Evolutionary conservation across 2,888 invertebrate genomes (phyloP), one percentile per base, ranked within the genome.

Genomic region (Folsomia candida): DNA sequence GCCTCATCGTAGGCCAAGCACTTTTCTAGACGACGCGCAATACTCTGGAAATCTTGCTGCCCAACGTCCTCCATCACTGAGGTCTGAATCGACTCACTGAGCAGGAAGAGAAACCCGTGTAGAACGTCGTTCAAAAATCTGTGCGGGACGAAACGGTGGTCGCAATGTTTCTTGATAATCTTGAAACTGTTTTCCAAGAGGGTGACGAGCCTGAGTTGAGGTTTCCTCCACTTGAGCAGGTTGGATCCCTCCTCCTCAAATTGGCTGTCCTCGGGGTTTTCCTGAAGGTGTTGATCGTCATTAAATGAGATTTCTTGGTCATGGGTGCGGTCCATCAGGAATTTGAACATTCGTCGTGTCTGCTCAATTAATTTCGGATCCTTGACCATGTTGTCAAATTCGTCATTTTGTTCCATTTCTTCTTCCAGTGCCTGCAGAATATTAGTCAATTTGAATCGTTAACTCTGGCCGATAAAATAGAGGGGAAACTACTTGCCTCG

Each of bases 301-400:
- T 47, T 47, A 18, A 11, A 18, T 11, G 18, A 18, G 9, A 11
- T 9, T 11, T 71, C 58, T 18, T 66, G 62, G 18, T 72, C 72
- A 2, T 47, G 51, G 25, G 70, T 37, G 9, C 75, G 54, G 18
- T 72, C 75, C 25, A 73, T 28, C 67, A 77, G 68, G 64, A 54
- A 74, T 47, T 72, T 68, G 26, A 77, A 73, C n/a, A 77, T 60
- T 6, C 74, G 60, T 24, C 72, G 65, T 0, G 77, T 77, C 22
- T 77, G 75, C 1, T 57, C 29, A 11, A 64, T 67, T 26, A 69
- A 47, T 14, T 18, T 27, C 4, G 28, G 57, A 24, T 58, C 37
- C 18, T 58, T 64, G 29, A 54, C 51, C 2, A 60, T 54, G 9
- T 73, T 59, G n/a, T 71, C 70, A 1, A 57, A 61, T 18, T 65